Conservation (phyloP, 2,113 vertebrate genomes). For the Lamprotornis superbus region DNA sequence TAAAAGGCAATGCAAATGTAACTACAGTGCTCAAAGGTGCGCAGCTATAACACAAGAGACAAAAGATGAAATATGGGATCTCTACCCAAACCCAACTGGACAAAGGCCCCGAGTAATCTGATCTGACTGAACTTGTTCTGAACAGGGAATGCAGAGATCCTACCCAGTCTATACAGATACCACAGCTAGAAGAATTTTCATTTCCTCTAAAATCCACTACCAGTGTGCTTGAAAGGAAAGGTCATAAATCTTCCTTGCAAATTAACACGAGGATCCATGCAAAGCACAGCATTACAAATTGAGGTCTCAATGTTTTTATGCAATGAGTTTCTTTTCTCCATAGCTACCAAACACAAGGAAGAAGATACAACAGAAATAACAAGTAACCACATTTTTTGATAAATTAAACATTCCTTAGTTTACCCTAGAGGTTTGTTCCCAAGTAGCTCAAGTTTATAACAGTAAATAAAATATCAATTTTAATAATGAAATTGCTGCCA, state of each 20-base stretch:
- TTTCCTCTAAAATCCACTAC: background rate
- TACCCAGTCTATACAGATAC: background rate
- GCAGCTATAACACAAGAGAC: background rate
- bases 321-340: background rate
- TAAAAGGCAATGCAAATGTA: background rate
- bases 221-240: background rate
- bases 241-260: background rate
- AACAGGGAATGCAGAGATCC: background rate
- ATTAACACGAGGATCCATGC: background rate
- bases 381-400: background rate
- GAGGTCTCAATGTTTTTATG: background rate
- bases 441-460: background rate
- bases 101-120: fast-evolving
- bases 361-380: background rate
- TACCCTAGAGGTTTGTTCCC: background rate
- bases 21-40: background rate
- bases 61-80: background rate
- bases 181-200: background rate
- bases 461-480: background rate
- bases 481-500: background rate
- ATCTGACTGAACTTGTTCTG: background rate
- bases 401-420: background rate
- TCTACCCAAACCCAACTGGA: background rate
- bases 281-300: background rate
- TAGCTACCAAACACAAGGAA: background rate